Evolutionary conservation across 2,797 vertebrate genomes (phyloP).

Genomic region (Mus caroli): DNA sequence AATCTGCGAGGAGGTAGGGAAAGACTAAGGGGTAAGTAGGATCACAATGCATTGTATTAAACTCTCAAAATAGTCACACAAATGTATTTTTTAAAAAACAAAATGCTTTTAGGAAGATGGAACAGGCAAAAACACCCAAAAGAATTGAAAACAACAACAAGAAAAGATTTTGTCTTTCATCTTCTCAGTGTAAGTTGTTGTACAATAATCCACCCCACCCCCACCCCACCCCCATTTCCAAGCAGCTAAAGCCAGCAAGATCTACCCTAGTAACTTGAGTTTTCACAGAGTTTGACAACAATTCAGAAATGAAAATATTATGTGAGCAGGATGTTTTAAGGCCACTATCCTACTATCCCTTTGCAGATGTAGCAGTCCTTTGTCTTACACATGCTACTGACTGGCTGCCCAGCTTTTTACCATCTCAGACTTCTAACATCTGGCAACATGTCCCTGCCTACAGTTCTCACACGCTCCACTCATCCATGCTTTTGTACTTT

Average conservation of each 20-base stretch:
- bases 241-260: background rate
- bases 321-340: background rate
- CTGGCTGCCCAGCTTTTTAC: background rate
- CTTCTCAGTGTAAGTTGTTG: background rate
- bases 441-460: background rate
- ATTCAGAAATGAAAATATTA: background rate
- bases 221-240: background rate
- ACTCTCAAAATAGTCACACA: background rate
- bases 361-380: background rate
- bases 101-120: background rate
- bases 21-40: too few species aligned
- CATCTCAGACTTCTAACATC: background rate
- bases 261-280: background rate
- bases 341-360: background rate
- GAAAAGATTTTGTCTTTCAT: background rate
- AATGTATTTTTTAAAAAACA: background rate
- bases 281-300: background rate
- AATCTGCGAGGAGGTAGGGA: too few species aligned
- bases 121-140: background rate
- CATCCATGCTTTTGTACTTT: background rate
- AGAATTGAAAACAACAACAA: background rate
- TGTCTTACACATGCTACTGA: background rate
- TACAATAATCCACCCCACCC: background rate
- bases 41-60: background rate
- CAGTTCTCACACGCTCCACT: background rate